Conservation (phyloP, 2,113 vertebrate species). For the Salvator merianae region DNA sequence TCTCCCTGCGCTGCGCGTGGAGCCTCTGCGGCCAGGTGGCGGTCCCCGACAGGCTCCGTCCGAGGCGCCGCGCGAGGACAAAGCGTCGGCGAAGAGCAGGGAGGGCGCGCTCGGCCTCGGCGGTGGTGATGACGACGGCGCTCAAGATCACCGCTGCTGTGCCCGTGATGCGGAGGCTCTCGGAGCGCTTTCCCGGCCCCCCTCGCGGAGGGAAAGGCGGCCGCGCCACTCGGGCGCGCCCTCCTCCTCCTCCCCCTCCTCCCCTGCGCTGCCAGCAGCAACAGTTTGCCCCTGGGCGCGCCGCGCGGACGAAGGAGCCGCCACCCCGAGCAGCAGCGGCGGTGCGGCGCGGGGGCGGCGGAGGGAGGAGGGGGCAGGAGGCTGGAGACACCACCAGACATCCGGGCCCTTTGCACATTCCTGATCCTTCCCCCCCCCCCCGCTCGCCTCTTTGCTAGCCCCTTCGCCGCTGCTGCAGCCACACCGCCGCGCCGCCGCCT, state of each 20-base stretch:
- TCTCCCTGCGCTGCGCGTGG: too few species aligned
- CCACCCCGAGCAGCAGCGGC: constrained; percentile 52
- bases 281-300: constrained; percentile 27
- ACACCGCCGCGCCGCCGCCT: background rate
- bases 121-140: too few species aligned
- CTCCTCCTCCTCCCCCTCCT: background rate
- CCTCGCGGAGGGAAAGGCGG: background rate
- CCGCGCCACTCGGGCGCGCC: background rate
- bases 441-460: too few species aligned
- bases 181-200: too few species aligned
- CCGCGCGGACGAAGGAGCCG: constrained; percentile 6
- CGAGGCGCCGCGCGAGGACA: too few species aligned
- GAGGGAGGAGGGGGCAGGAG: constrained; percentile 25
- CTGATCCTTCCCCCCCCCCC: background rate
- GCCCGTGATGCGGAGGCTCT: too few species aligned
- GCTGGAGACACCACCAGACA: constrained; percentile 54
- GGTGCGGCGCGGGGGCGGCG: constrained; percentile 12
- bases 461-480: background rate
- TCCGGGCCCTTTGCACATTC: constrained; percentile 66
- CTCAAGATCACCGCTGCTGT: too few species aligned
- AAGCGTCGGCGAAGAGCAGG: too few species aligned
- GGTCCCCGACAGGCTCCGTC: too few species aligned
- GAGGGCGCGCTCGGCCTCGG: too few species aligned
- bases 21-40: too few species aligned
- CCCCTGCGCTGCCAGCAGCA: background rate